Conservation (phyloP, 1,140 invertebrate genomes). For the Harlomillsia oculata region DNA sequence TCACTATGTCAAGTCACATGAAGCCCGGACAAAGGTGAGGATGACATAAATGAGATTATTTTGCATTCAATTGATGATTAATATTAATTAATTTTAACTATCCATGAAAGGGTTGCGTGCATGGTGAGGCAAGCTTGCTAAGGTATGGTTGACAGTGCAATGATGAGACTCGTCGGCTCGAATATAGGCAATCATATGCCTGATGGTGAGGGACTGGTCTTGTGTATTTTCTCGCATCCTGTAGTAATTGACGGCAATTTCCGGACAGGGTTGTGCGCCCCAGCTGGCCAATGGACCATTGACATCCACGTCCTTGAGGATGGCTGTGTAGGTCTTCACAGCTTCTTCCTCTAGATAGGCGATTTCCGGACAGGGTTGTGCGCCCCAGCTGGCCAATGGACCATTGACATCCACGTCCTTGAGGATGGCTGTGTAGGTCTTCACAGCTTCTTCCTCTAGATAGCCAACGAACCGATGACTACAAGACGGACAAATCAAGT, state of each 20-base stretch:
- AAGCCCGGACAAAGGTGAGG: no score
- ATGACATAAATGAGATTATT: no score
- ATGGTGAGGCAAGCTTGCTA: conserved; percentile 10
- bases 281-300: conserved; percentile 36
- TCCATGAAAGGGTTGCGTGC: no score
- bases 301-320: conserved; percentile 38
- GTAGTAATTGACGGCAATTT: conserved; percentile 41
- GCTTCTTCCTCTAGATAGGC: conserved; percentile 45
- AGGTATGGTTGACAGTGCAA: conserved; percentile 20
- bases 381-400: no score
- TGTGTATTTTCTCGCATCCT: conserved; percentile 36
- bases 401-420: no score
- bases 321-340: conserved; percentile 42
- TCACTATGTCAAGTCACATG: no score
- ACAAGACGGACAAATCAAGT: conserved; percentile 40
- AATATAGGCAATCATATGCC: conserved; percentile 20
- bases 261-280: conserved; percentile 38
- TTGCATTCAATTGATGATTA: no score
- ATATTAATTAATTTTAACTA: no score
- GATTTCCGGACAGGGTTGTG: no score
- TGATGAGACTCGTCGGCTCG: conserved; percentile 19
- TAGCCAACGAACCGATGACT: conserved; percentile 44
- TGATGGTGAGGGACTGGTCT: no score
- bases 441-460: no score
- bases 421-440: no score